Base-by-base conservation (phyloP, 37 sponge, comb jelly and placozoan species). In the Hormiphora californensis region DNA sequence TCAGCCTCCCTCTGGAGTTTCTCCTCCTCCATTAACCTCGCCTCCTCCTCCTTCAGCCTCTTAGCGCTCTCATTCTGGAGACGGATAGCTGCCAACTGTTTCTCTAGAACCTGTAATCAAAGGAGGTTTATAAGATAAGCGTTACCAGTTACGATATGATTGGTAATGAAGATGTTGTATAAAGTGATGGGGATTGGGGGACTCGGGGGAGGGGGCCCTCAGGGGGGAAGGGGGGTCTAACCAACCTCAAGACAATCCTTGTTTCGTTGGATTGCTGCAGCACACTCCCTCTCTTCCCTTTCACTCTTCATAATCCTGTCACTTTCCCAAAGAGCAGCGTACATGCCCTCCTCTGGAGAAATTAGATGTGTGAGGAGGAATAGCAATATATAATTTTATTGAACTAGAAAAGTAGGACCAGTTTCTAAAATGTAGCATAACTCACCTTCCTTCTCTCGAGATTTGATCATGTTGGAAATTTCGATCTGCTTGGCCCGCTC, bases 251-350 rank as follows among this genome's bases (percentile, higher is more conserved):
- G 62, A 54, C 57, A 59, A 19, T 86, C 61, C 57, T 86, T 86
- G 78, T 94, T 94, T 51, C 98, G 88, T 73, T 97, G 94, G 22
- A 91, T 90, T 54, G 92, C 91, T n/a, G 90, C 78, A 1, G 90
- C 90, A 19, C 89, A 90, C 53, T 97, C 95, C 89, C 92, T 93
- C 85, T 97, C 98, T 67, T 97, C 98, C 54, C 98, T 86, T 63
- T 90, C 89, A 53, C 88, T 89, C 61, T 97, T 97, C 34, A 92
- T 88, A 32, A 85, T 53, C 23, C 87, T 86, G 85, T 97, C 98
- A 86, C 91, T 87, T 69, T 93, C 89, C 98, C 98, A 97, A 62
- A 97, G 69, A 17, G 86, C 69, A 15, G 98, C 95, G 86, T 93
- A 97, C 89, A 97, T 87, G 61, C 67, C 43, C 65, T 93, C 93